Percentiles rank a stretch among this genome's conserved stretches.
These are phyloP conservation scores for Acanthis flammea DNA, from an alignment of 2,797 vertebrate genomes.

Conservation along the genomic window DNA sequence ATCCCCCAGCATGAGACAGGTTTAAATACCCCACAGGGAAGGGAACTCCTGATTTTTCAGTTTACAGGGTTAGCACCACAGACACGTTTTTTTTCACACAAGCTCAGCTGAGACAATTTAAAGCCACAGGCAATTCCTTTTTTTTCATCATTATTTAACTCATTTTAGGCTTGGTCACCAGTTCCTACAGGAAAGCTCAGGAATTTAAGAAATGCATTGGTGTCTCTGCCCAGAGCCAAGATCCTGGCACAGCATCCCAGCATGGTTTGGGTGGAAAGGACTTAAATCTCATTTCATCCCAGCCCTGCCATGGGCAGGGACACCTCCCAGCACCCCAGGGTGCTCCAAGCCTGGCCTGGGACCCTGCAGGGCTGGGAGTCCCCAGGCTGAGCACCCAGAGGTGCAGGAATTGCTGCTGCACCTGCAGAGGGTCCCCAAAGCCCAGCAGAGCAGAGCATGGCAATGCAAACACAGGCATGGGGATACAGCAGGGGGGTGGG, in stretches of 20 bases:
- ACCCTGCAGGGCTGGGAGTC: neutral
- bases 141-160: neutral
- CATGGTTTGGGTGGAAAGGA: neutral
- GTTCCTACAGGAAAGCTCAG: neutral
- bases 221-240: neutral
- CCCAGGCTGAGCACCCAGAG: neutral
- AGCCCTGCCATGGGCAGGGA: neutral
- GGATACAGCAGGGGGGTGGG: neutral
- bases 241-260: neutral
- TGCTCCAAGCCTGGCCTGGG: neutral
- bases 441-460: neutral
- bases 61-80: neutral
- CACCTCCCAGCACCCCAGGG: accelerated
- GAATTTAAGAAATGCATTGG: neutral
- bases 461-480: accelerated
- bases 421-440: neutral
- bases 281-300: neutral
- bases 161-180: neutral
- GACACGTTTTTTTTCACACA: neutral
- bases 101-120: neutral
- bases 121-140: neutral
- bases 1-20: neutral
- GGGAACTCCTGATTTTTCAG: neutral
- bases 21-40: neutral
- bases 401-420: neutral